Conservation (phyloP, 2,888 invertebrate genomes). For the Celastrina argiolus region DNA sequence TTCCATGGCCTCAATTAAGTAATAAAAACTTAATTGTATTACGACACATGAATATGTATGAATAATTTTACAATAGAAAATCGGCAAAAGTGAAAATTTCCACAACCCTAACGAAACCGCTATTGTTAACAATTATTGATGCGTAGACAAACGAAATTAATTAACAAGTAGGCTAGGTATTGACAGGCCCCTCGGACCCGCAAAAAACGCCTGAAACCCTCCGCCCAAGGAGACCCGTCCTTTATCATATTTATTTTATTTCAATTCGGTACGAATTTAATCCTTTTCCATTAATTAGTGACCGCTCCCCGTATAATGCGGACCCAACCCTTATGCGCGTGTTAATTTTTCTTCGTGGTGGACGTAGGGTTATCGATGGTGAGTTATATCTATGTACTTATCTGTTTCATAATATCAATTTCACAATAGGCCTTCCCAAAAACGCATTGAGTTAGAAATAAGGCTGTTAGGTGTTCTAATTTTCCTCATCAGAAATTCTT, state of each 20-base stretch:
- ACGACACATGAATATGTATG: background rate
- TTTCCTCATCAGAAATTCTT: background rate
- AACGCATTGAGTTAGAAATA: background rate
- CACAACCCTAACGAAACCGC: slow-evolving; percentile 16
- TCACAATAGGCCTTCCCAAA: background rate
- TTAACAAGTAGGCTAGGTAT: slow-evolving; percentile 45
- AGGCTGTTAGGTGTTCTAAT: background rate
- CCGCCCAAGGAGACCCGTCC: slow-evolving; percentile 55
- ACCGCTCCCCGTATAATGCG: slow-evolving; percentile 64
- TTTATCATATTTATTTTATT: slow-evolving; percentile 78
- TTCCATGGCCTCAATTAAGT: background rate
- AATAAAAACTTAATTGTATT: slow-evolving; percentile 1
- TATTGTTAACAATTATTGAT: slow-evolving; percentile 23
- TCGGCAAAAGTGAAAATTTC: slow-evolving; percentile 6
- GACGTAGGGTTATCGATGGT: slow-evolving; percentile 43
- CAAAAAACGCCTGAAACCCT: slow-evolving; percentile 39
- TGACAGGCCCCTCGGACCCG: slow-evolving; percentile 46
- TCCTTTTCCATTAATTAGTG: slow-evolving; percentile 79
- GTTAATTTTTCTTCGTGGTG: slow-evolving; percentile 70
- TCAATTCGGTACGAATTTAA: slow-evolving; percentile 76
- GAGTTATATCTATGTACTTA: slow-evolving; percentile 9
- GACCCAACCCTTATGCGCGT: slow-evolving; percentile 55
- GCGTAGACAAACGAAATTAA: slow-evolving; percentile 40
- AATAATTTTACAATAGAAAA: slow-evolving; percentile 28
- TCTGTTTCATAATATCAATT: background rate